Conservation (phyloP, 2,888 invertebrate species). For the Melipona beecheii region DNA sequence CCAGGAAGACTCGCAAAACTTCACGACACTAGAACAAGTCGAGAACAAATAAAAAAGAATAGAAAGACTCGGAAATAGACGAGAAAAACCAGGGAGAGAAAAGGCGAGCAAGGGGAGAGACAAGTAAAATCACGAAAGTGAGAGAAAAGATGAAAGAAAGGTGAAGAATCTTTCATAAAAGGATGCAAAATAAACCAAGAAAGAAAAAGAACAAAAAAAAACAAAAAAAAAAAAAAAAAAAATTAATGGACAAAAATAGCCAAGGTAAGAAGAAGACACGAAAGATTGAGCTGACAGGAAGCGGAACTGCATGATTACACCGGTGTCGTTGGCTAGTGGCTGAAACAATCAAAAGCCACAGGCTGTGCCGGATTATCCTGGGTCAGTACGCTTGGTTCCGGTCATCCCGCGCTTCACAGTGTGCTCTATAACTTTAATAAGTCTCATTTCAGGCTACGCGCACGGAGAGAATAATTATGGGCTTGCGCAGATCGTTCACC, state of each 20-base stretch:
- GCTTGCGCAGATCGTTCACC: conserved; percentile 80
- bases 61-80: not conserved
- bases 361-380: conserved; percentile 22
- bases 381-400: conserved; percentile 39
- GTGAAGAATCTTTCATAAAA: not conserved
- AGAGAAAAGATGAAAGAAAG: not conserved
- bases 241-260: too few species aligned
- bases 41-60: not conserved
- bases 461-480: conserved; percentile 82
- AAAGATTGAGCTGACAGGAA: not conserved
- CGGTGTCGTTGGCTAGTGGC: not conserved
- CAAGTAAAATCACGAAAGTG: not conserved
- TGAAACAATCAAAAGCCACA: not conserved
- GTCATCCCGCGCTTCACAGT: conserved; percentile 15
- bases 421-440: conserved; percentile 67
- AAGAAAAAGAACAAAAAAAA: too few species aligned
- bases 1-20: not conserved
- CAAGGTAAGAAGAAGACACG: too few species aligned
- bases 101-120: not conserved
- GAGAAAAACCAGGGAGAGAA: not conserved
- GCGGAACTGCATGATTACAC: not conserved
- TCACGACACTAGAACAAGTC: not conserved
- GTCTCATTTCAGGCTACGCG: conserved; percentile 72
- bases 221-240: too few species aligned
- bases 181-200: not conserved